Evolutionary conservation across 2,797 vertebrate species (phyloP).

Genomic region (Melanogrammus aeglefinus): DNA sequence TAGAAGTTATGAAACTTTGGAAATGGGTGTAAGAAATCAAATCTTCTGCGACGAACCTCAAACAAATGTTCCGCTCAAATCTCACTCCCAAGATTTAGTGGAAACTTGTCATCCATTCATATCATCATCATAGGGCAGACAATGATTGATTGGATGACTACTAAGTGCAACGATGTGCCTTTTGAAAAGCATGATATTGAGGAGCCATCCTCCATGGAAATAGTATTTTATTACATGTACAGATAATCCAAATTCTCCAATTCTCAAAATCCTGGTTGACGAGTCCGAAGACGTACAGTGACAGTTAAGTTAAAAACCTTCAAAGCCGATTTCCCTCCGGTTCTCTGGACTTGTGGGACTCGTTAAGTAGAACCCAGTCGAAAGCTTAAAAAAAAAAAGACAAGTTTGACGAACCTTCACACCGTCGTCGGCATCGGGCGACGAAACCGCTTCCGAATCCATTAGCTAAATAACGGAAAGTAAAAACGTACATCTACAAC

Average conservation of each 20-base stretch:
- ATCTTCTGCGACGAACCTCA: too few species aligned
- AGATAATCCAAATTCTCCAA: constrained; percentile 9
- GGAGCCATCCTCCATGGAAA: constrained; percentile 32
- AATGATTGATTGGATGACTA: too few species aligned
- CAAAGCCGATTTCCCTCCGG: constrained; percentile 11
- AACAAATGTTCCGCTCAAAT: too few species aligned
- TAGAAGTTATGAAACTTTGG: too few species aligned
- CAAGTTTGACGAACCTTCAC: neutral
- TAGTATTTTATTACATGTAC: constrained; percentile 57
- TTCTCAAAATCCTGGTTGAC: constrained; percentile 26
- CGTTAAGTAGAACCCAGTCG: neutral
- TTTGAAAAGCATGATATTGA: neutral
- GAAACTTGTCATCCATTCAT: too few species aligned
- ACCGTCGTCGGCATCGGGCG: constrained; percentile 17
- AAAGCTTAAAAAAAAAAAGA: neutral
- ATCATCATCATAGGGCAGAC: too few species aligned
- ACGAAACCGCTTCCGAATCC: constrained; percentile 49
- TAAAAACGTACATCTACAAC: constrained; percentile 48
- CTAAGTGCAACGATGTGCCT: too few species aligned
- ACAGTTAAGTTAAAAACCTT: constrained; percentile 17
- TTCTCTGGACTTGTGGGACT: neutral
- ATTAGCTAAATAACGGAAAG: constrained; percentile 48
- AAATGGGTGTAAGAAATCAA: too few species aligned
- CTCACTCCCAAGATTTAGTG: too few species aligned
- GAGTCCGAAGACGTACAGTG: constrained; percentile 14